Base-by-base conservation (phyloP, 2,797 vertebrate species). In the Cossypha caffra region DNA sequence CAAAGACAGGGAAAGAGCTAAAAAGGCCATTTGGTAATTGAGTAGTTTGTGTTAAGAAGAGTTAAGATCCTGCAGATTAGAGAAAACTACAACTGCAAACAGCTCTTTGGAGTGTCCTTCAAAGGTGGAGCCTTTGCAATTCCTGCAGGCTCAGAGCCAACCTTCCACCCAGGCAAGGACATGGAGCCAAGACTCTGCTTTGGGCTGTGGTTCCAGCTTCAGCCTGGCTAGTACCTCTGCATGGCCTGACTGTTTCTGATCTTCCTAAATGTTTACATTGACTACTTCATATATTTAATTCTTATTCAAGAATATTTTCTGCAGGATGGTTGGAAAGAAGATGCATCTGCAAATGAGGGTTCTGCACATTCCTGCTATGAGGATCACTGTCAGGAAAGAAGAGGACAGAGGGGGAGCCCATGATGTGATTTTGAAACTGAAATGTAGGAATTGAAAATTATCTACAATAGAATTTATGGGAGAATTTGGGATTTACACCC, bases 331-430 rank as follows among this genome's bases (percentile, higher is more conserved):
- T 73, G 33, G 43, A 80, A 77, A 40, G n/a, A 17, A 57, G 25
- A 57, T 35, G 31, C 24, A 50, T 29, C 37, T 76, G 50, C 25
- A 61, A 38, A 64, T 33, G 28, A 82, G 13, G 19, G 12, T 26
- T 78, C 69, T 86, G 57, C 4, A 23, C 18, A 21, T 72, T 50
- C 35, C 23, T 0, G 0, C 17, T 59, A 1, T 9, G 16, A 33
- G 24, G 29, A 66, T 9, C 18, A 13, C 1, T 31, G 5, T 8
- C 1, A 4, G 33, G 11, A 33, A 86, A 52, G 23, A 4, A 29
- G 3, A 52, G 5, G 38, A 66, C 11, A 26, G 54, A 76, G 13
- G 7, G 28, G 7, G 25, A 79, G 4, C 7, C 37, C 4, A 2
- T 35, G 3, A 45, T 0, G 0, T 28, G 20, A 80, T 64, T 71